phyloP scores from a whole-genome alignment of 53 echinoderm and acorn worm genomes.

The Glandiceps talaboti region DNA sequence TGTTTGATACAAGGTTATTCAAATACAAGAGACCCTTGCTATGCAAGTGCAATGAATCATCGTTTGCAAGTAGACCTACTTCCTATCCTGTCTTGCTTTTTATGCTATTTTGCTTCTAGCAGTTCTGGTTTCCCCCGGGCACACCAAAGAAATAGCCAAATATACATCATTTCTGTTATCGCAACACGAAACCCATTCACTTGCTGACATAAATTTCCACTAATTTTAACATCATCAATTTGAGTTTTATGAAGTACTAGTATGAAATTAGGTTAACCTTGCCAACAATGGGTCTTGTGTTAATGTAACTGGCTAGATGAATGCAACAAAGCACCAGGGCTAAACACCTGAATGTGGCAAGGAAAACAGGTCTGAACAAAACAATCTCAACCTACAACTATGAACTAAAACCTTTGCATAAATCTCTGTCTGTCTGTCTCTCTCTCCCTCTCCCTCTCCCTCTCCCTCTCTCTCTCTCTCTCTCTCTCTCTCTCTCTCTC shows the following conservation, averaged over 20 bases:
- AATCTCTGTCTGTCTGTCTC: too few species aligned
- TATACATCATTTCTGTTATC: not conserved
- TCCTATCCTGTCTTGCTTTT: not conserved
- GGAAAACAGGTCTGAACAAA: too few species aligned
- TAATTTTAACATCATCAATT: not conserved
- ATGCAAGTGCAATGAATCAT: not conserved
- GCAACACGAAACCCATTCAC: not conserved
- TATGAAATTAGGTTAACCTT: not conserved
- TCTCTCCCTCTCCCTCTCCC: too few species aligned
- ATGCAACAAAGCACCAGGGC: too few species aligned
- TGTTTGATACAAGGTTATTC: not conserved
- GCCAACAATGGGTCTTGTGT: too few species aligned
- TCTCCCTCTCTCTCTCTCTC: too few species aligned
- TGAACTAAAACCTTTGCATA: too few species aligned
- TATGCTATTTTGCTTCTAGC: not conserved
- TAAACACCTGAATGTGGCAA: too few species aligned
- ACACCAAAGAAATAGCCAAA: not conserved
- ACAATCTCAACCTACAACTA: too few species aligned
- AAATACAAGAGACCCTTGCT: not conserved
- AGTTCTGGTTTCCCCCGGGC: not conserved
- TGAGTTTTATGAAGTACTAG: not conserved
- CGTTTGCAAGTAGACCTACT: not conserved
- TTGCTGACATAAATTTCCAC: not conserved
- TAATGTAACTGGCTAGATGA: too few species aligned
- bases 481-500: too few species aligned